Percentiles rank a stretch among this genome's conserved stretches.
phyloP scores from a whole-genome alignment of 1,140 invertebrate species.

The Drosophila baimaii region DNA sequence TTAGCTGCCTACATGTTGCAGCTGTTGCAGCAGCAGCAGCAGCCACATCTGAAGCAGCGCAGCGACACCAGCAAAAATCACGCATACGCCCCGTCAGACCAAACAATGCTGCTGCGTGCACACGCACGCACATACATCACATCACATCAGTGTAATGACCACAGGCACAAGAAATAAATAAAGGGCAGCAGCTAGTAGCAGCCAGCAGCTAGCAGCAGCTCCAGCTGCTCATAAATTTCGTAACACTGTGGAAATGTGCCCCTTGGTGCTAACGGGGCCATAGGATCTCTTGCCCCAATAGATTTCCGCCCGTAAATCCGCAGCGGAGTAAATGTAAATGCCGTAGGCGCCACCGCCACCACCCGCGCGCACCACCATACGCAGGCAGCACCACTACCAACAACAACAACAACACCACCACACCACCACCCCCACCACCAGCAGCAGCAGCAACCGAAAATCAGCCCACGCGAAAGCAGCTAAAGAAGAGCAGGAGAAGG shows the following conservation, averaged over 20 bases:
- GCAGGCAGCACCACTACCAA: conserved; percentile 14
- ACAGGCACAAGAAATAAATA: conserved; percentile 76
- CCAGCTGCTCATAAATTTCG: conserved; percentile 63
- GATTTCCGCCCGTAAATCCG: conserved; percentile 42
- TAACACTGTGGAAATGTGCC: conserved; percentile 56
- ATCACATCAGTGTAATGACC: conserved; percentile 68
- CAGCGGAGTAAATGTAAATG: conserved; percentile 45
- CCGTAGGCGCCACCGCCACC: conserved; percentile 39
- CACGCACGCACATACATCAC: conserved; percentile 7
- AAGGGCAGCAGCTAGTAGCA: too few relatives aligned
- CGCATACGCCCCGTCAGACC: conserved; percentile 74
- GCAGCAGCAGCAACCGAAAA: conserved; percentile 9
- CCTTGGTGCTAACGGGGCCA: conserved; percentile 52
- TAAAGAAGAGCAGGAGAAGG: background rate
- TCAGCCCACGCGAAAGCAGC: conserved; percentile 20
- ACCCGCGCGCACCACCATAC: conserved; percentile 32
- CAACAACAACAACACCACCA: conserved; percentile 4
- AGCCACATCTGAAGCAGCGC: conserved; percentile 6
- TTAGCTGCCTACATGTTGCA: conserved; percentile 45
- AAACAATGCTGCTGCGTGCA: conserved; percentile 54
- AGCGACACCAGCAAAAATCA: conserved; percentile 51
- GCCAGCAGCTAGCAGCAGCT: too few relatives aligned
- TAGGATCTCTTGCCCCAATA: conserved; percentile 29
- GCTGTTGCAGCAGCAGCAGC: conserved; percentile 41
- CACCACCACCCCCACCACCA: conserved; percentile 17